A percentile compares a stretch with the other conserved stretches of the same genome.
Evolutionary conservation across 2,888 invertebrate species (phyloP).

Genomic region (Camponotus fellah): DNA sequence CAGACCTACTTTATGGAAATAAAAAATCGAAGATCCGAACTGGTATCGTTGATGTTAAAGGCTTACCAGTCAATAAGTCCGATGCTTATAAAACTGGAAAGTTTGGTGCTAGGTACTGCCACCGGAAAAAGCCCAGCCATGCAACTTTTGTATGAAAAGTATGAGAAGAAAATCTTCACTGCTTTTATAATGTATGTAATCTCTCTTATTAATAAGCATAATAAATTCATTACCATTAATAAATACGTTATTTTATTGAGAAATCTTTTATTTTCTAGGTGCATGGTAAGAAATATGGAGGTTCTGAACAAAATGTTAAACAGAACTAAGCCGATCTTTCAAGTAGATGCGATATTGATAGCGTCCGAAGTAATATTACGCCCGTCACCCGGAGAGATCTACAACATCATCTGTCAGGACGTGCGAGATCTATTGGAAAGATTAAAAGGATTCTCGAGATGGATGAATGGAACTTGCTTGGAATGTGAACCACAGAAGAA

Average conservation of each 20-base stretch:
- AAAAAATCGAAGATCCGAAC: slow-evolving; percentile 90
- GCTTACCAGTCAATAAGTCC: slow-evolving; percentile 94
- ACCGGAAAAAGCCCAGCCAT: slow-evolving; percentile 92
- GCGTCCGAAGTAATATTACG: slow-evolving; percentile 92
- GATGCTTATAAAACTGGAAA: slow-evolving; percentile 94
- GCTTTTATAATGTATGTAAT: slow-evolving; percentile 88
- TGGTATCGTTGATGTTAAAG: slow-evolving; percentile 90
- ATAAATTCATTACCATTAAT: background rate
- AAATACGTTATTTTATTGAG: background rate
- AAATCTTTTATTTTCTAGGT: slow-evolving; percentile 65
- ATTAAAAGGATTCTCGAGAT: slow-evolving; percentile 92
- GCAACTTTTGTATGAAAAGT: slow-evolving; percentile 92
- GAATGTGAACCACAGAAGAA: slow-evolving; percentile 90
- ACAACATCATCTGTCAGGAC: slow-evolving; percentile 91
- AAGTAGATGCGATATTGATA: slow-evolving; percentile 92
- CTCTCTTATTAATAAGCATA: background rate
- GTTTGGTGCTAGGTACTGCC: slow-evolving; percentile 92
- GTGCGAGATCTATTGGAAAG: slow-evolving; percentile 93
- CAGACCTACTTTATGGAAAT: slow-evolving; percentile 92
- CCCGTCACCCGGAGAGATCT: slow-evolving; percentile 92
- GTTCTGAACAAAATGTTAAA: slow-evolving; percentile 89
- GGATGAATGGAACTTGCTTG: slow-evolving; percentile 94
- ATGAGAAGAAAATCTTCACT: slow-evolving; percentile 93
- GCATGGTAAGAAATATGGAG: slow-evolving; percentile 89
- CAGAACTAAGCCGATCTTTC: slow-evolving; percentile 89